Conservation (phyloP, 2,888 invertebrate genomes). For the Xanthia togata region DNA sequence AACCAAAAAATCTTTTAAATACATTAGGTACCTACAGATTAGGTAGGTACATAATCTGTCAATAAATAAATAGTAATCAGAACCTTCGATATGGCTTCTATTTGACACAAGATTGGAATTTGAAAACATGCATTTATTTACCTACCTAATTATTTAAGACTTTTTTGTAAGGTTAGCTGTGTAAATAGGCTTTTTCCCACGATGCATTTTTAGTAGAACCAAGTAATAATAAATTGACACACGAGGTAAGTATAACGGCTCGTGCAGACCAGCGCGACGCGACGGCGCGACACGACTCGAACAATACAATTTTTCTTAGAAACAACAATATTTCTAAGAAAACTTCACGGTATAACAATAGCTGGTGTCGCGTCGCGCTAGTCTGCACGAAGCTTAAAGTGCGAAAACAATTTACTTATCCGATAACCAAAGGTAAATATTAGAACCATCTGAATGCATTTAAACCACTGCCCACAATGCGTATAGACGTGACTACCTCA, state of each 20-base stretch:
- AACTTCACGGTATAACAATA: no score
- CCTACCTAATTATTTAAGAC: background rate
- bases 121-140: background rate
- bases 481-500: constrained; percentile 37
- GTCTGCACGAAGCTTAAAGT: no score
- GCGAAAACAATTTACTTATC: background rate
- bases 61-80: background rate
- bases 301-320: no score
- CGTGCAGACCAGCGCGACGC: no score
- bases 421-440: background rate
- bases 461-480: background rate
- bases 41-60: background rate
- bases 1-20: background rate
- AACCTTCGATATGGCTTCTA: no score
- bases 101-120: background rate
- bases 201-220: background rate
- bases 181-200: background rate
- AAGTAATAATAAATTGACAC: background rate
- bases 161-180: no score
- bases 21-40: background rate
- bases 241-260: background rate
- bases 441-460: background rate
- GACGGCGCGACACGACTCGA: no score
- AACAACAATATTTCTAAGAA: no score
- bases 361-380: no score